Evolutionary conservation across 2,888 invertebrate species (phyloP), one percentile per base, ranked within the genome.

Genomic region (Junonia oenone): DNA sequence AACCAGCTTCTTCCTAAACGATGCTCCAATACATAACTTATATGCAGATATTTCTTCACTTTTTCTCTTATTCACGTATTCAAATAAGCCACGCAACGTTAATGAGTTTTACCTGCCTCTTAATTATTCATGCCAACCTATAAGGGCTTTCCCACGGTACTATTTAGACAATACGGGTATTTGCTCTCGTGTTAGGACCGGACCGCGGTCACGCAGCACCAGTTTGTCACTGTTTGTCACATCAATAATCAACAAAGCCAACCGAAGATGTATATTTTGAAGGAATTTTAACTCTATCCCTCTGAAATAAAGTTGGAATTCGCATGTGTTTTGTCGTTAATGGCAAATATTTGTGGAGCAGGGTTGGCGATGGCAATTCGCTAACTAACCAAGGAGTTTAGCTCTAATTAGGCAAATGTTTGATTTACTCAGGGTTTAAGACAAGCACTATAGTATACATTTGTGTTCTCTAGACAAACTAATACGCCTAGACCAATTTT

Each of bases 121-220:
- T 55, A 55, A 55, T 55, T 45, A 55, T 43, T 37, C 27, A 35
- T 51, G 40, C 33, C 38, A 33, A 14, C 43, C n/a, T 11, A 48
- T 15, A 26, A 46, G 8, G 37, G 29, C 59, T 66, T 75, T 78
- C 78, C 75, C 78, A 78, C 78, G 78, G 58, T 66, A 68, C 68
- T 69, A 63, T 63, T 38, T 64, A 63, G 58, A 73, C 75, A 70
- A 71, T 68, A 59, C 67, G 60, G 11, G 5, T 59, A 40, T 69
- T 70, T 65, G 58, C 64, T 45, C 49, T 48, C 46, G 63, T 61
- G 67, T 78, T 76, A 76, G 72, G 64, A 56, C 66, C 59, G 54
- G 46, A 49, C 57, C 45, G 50, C 59, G 59, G 75, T 78, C 76
- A 75, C 76, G 76, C 63, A 67, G 38, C 19, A 17, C 66, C 56